Conservation (phyloP, 2,888 invertebrate species). For the Mantis religiosa region DNA sequence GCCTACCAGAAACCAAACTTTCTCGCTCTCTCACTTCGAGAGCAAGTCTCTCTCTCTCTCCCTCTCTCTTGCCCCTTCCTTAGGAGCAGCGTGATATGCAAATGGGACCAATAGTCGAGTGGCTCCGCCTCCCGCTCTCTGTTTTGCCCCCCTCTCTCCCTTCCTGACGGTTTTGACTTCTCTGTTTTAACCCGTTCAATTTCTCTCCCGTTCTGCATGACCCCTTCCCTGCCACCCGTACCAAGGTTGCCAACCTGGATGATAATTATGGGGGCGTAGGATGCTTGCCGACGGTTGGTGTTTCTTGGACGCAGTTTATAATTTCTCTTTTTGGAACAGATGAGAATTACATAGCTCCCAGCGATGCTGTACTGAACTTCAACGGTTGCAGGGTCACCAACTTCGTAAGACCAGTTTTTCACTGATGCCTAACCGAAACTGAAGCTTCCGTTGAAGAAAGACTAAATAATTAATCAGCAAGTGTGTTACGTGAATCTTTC, state of each 20-base stretch:
- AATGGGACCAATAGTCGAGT: constrained; percentile 29
- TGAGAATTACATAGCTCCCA: no score
- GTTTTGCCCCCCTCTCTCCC: constrained; percentile 11
- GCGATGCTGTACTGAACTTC: no score
- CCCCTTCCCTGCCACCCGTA: not conserved
- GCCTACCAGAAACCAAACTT: constrained; percentile 16
- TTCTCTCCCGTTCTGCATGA: constrained; percentile 2
- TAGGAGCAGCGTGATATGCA: constrained; percentile 22
- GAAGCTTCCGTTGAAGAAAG: no score
- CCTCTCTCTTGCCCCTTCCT: constrained; percentile 11
- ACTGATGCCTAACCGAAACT: no score
- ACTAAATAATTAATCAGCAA: no score
- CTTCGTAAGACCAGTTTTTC: no score
- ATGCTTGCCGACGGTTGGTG: not conserved
- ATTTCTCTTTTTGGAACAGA: no score
- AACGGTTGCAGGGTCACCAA: no score
- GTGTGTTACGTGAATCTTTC: no score
- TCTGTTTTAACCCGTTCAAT: constrained; percentile 26
- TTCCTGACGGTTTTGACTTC: constrained; percentile 9
- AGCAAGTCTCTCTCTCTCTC: constrained; percentile 6
- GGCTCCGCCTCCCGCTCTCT: constrained; percentile 21
- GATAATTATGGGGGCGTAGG: not conserved
- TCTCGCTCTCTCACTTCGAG: constrained; percentile 13
- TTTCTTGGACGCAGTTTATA: not conserved
- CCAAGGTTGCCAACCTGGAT: not conserved